These are phyloP conservation scores for Julus scanicus DNA, from an alignment of 2,888 invertebrate genomes.

Conservation along the genomic window DNA sequence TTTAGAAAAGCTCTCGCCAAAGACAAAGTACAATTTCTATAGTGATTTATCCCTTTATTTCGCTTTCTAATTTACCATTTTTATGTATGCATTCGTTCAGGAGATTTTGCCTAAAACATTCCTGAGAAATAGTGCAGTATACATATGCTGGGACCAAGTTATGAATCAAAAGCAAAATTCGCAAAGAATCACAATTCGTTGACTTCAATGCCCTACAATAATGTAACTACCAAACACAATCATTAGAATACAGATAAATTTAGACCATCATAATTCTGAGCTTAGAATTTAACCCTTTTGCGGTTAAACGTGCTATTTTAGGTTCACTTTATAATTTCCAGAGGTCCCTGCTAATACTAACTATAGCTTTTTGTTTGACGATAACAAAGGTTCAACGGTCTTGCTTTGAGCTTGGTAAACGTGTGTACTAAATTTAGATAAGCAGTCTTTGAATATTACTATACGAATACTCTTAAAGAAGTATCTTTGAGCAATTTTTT, in stretches of 20 bases:
- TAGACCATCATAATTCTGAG: not conserved
- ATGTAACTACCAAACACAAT: no score
- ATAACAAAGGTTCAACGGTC: slow-evolving; percentile 30
- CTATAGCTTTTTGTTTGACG: not conserved
- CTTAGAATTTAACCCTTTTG: not conserved
- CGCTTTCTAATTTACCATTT: not conserved
- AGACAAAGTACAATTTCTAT: not conserved
- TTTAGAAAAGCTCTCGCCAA: not conserved
- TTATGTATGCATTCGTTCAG: not conserved
- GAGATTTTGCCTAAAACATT: no score
- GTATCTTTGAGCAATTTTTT: no score
- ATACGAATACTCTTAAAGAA: not conserved
- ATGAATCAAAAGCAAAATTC: no score
- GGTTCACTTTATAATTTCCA: not conserved
- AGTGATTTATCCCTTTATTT: not conserved
- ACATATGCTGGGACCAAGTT: no score
- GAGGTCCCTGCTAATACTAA: not conserved
- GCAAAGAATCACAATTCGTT: no score
- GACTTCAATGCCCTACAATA: no score
- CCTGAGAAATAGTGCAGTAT: no score
- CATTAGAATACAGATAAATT: no score
- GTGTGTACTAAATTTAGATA: not conserved
- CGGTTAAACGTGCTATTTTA: not conserved
- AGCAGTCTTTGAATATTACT: not conserved
- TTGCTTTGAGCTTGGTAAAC: not conserved